Evolutionary conservation across 2,888 invertebrate genomes (phyloP).

Genomic region (Desoria tigrina): DNA sequence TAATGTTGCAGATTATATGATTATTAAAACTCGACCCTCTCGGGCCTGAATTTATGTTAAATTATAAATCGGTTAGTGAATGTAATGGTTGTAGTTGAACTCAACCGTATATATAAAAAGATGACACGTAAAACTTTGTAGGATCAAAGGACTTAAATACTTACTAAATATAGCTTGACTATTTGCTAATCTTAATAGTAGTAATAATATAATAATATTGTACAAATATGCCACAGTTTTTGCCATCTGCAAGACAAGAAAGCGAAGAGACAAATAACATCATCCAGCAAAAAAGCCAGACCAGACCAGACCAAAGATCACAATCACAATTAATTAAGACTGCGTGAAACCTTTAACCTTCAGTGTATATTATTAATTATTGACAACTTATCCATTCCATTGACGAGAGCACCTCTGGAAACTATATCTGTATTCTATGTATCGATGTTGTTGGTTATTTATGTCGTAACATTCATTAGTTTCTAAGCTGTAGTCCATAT

Average conservation of each 20-base stretch:
- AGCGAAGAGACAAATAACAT: conserved; percentile 20
- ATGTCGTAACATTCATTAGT: no score
- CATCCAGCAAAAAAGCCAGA: conserved; percentile 22
- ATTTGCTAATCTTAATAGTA: not conserved
- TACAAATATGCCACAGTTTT: conserved; percentile 4
- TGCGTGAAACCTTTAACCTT: no score
- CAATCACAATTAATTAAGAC: not conserved
- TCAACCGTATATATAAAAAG: no score
- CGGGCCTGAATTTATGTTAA: not conserved
- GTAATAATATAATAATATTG: not conserved
- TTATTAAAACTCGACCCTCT: not conserved
- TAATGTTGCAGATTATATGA: not conserved
- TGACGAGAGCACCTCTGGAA: conserved; percentile 12
- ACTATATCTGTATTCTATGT: not conserved
- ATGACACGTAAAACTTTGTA: no score
- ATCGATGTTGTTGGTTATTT: not conserved
- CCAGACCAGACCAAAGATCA: conserved; percentile 21
- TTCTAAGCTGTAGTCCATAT: no score
- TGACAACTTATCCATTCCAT: not conserved
- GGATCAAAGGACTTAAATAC: no score
- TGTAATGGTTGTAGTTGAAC: no score
- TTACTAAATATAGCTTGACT: no score
- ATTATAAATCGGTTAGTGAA: no score
- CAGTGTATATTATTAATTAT: not conserved
- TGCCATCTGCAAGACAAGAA: conserved; percentile 9